phyloP scores from a whole-genome alignment of 1,140 invertebrate species.

The Drosophila tristis region DNA sequence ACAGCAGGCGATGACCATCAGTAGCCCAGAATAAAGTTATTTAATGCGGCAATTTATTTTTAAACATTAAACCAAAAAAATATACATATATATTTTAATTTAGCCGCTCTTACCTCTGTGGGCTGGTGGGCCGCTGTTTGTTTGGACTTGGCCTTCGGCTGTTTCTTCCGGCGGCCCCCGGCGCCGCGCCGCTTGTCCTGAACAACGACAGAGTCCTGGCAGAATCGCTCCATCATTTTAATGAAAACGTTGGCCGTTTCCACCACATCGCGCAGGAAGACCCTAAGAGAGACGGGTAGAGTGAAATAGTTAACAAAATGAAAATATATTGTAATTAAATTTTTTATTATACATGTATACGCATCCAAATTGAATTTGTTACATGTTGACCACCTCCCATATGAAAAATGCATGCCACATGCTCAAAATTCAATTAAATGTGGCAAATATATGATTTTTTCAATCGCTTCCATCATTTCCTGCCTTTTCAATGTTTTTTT shows the following conservation, averaged over 20 bases:
- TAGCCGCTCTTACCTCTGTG: slow-evolving; percentile 59
- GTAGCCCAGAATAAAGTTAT: slow-evolving; percentile 72
- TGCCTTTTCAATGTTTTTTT: slow-evolving; percentile 13
- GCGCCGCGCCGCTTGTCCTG: slow-evolving; percentile 86
- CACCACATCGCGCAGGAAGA: slow-evolving; percentile 94
- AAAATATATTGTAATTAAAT: slow-evolving; percentile 69
- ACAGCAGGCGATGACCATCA: slow-evolving; percentile 61
- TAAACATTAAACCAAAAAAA: slow-evolving; percentile 57
- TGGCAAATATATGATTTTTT: slow-evolving; percentile 51
- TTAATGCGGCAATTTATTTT: slow-evolving; percentile 78
- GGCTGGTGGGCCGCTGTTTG: slow-evolving; percentile 47
- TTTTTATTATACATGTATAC: slow-evolving; percentile 37
- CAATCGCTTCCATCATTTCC: too few species aligned
- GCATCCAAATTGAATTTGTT: slow-evolving; percentile 57
- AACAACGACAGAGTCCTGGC: slow-evolving; percentile 90
- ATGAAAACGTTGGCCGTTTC: slow-evolving; percentile 96
- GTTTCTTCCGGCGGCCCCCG: slow-evolving; percentile 49
- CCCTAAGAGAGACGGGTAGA: slow-evolving; percentile 84
- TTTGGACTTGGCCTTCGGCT: slow-evolving; percentile 51
- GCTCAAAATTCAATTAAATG: slow-evolving; percentile 71
- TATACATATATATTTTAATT: slow-evolving; percentile 42
- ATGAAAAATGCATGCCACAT: slow-evolving; percentile 48
- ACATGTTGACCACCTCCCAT: slow-evolving; percentile 4
- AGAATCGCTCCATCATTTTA: slow-evolving; percentile 94
- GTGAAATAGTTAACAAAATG: slow-evolving; percentile 61